phyloP scores from a whole-genome alignment of 2,113 vertebrate species.

The Carassius auratus region DNA sequence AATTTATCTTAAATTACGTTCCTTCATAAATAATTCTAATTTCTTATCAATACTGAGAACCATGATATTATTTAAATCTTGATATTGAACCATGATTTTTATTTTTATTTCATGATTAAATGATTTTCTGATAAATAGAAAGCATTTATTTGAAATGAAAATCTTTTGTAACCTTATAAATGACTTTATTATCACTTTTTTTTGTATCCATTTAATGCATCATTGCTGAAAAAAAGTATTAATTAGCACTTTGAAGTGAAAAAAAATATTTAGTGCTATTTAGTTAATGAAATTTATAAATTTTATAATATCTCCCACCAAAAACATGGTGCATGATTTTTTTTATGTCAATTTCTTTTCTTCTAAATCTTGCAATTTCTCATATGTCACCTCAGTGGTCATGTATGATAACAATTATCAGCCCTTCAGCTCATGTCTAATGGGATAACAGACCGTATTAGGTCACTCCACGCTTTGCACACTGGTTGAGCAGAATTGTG shows the following conservation, averaged over 20 bases:
- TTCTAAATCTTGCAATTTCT: not conserved
- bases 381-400: not conserved
- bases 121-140: not conserved
- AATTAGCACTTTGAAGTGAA: no score
- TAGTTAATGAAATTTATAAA: no score
- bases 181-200: not conserved
- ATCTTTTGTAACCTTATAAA: not conserved
- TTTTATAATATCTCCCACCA: no score
- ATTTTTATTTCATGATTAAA: no score
- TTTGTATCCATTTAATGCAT: not conserved
- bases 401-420: not conserved
- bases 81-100: no score
- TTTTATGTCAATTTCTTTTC: not conserved
- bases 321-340: no score
- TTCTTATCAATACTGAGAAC: no score
- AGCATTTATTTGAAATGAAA: not conserved
- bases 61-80: not conserved
- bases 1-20: not conserved
- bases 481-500: slow-evolving; percentile 1
- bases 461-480: not conserved
- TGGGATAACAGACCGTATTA: slow-evolving; percentile 37
- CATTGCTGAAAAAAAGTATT: not conserved
- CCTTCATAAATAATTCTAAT: not conserved
- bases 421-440: not conserved
- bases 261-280: no score